Conservation (phyloP, 2,113 vertebrate genomes). For the Tachysurus fulvidraco region DNA sequence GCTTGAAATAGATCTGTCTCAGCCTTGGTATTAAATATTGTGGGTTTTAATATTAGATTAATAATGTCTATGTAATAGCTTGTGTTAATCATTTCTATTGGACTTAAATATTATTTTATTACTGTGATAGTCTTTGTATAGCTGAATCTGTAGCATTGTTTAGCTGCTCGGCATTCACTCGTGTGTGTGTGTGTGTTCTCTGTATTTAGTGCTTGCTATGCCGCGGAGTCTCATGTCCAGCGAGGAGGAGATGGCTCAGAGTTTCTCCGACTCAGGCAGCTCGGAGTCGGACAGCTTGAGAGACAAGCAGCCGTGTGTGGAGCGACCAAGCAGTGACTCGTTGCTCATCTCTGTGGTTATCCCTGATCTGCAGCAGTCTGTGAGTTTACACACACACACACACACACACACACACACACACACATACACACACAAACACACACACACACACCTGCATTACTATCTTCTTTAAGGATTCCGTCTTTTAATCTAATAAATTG, state of each 20-base stretch:
- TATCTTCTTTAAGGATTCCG: not conserved
- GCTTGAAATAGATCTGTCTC: not conserved
- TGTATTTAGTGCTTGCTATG: slow-evolving; percentile 66
- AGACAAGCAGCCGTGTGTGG: slow-evolving; percentile 74
- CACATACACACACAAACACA: slow-evolving; percentile 11
- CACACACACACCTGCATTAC: not conserved
- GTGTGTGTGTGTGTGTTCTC: slow-evolving; percentile 7
- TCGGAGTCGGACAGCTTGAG: slow-evolving; percentile 83
- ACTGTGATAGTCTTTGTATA: too few species aligned
- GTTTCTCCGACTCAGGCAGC: slow-evolving; percentile 81
- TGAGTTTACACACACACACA: slow-evolving; percentile 60
- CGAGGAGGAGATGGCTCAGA: slow-evolving; percentile 89
- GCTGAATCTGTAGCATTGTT: not conserved
- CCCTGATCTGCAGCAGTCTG: slow-evolving; percentile 85
- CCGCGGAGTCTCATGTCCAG: slow-evolving; percentile 85
- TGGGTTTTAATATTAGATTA: not conserved
- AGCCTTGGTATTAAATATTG: not conserved
- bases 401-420: slow-evolving; percentile 4
- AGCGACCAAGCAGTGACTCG: slow-evolving; percentile 65
- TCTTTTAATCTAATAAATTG: not conserved
- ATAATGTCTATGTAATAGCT: not conserved
- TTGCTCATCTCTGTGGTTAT: slow-evolving; percentile 81
- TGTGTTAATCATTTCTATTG: not conserved
- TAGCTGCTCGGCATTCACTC: not conserved
- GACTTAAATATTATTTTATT: not conserved